A percentile compares a stretch with the other conserved stretches of the same genome.
Evolutionary conservation across 2,113 vertebrate species (phyloP).

Genomic region (Ictidomys tridecemlineatus): DNA sequence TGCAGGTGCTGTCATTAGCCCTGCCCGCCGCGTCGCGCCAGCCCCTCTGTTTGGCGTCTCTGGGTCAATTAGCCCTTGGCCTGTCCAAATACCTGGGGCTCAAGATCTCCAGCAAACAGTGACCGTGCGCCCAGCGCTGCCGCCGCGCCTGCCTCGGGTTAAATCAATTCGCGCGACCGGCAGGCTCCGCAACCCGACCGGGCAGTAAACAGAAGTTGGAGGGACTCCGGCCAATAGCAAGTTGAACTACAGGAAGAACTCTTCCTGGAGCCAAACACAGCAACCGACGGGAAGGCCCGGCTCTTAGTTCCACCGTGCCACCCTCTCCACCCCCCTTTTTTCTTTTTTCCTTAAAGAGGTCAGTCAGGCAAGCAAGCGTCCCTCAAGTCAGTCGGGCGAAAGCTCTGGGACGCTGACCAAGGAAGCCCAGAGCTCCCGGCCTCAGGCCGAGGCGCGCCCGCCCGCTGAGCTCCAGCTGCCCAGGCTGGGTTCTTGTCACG

Average conservation of each 20-base stretch:
- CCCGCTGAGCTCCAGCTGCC: background rate
- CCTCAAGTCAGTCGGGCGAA: background rate
- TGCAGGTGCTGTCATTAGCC: constrained; percentile 29
- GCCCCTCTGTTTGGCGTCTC: background rate
- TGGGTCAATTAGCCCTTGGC: background rate
- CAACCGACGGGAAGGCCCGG: constrained; percentile 32
- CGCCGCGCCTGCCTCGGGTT: background rate
- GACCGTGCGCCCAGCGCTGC: background rate
- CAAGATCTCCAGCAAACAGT: background rate
- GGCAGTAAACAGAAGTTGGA: constrained; percentile 73
- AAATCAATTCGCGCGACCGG: constrained; percentile 7
- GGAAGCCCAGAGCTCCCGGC: background rate
- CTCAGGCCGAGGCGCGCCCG: background rate
- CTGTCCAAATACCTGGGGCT: background rate
- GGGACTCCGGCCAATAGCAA: constrained; percentile 81
- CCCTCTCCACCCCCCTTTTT: too few species aligned
- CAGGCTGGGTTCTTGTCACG: background rate
- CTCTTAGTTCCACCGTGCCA: background rate
- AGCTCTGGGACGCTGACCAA: background rate
- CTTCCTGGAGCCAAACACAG: constrained; percentile 62
- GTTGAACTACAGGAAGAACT: constrained; percentile 80
- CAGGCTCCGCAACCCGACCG: constrained; percentile 51
- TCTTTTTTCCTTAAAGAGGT: background rate
- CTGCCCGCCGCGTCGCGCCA: background rate
- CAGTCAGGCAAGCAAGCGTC: background rate